Evolutionary conservation across 2,888 invertebrate genomes (phyloP).

Genomic region (Scotopteryx bipunctaria): DNA sequence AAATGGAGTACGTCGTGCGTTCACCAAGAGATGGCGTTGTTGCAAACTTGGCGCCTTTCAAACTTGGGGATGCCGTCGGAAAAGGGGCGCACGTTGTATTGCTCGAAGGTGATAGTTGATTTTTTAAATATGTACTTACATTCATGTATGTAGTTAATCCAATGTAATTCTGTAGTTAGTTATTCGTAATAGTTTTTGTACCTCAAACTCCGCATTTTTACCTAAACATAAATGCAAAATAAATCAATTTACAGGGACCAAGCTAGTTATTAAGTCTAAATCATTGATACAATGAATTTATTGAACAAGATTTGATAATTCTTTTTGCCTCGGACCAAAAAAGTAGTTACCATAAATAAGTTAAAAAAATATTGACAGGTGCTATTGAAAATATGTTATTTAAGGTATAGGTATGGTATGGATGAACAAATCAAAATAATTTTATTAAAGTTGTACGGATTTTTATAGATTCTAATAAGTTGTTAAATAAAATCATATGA

Average conservation of each 20-base stretch:
- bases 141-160: not conserved
- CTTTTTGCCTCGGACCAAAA: too few species aligned
- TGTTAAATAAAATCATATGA: constrained; percentile 1
- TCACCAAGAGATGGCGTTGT: constrained; percentile 91
- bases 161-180: not conserved
- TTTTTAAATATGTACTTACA: not conserved
- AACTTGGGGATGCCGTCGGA: constrained; percentile 91
- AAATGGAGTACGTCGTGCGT: constrained; percentile 99
- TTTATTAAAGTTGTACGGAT: not conserved
- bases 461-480: too few species aligned
- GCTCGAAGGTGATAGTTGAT: constrained; percentile 71
- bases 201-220: not conserved
- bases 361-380: too few species aligned
- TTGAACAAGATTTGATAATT: not conserved
- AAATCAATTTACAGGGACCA: not conserved
- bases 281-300: too few species aligned
- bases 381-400: not conserved
- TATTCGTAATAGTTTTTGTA: not conserved
- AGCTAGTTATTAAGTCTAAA: not conserved
- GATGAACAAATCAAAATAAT: not conserved
- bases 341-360: too few species aligned
- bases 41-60: constrained; percentile 86
- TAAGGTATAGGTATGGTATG: not conserved
- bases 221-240: not conserved
- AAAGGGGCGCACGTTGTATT: constrained; percentile 87